Percentiles rank a stretch among this genome's conserved stretches.
Conservation (phyloP, 2,888 invertebrate genomes). For the Dysmachus trigonus region DNA sequence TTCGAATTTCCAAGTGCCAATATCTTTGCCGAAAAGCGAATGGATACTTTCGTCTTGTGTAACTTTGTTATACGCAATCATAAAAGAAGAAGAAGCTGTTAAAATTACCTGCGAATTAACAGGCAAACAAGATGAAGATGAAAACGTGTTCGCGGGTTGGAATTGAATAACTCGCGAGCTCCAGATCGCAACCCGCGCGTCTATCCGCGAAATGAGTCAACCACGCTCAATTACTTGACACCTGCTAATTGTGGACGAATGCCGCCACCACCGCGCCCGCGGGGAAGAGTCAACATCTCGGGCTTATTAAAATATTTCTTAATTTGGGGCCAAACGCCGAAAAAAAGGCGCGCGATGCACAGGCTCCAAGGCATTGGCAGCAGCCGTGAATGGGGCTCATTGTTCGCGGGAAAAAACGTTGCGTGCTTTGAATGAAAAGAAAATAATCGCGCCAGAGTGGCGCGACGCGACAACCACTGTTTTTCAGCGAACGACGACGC, state of each 20-base stretch:
- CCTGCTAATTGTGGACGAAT: neutral
- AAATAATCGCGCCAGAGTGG: neutral
- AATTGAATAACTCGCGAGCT: neutral
- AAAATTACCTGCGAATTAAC: neutral
- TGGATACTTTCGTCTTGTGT: neutral
- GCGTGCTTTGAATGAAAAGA: conserved; percentile 10
- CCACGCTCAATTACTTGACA: conserved; percentile 29
- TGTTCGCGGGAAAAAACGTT: neutral
- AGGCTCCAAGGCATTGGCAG: neutral
- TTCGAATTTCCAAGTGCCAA: neutral
- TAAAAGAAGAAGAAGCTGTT: neutral
- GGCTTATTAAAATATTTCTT: conserved; percentile 3
- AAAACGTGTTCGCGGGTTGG: neutral
- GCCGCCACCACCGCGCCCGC: neutral
- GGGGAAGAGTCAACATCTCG: neutral
- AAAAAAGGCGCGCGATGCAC: neutral
- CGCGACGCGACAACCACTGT: neutral
- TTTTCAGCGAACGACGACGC: neutral
- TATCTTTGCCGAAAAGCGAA: neutral
- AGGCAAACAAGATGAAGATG: conserved; percentile 1
- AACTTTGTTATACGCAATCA: neutral
- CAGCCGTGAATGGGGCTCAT: neutral
- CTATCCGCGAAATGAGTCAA: neutral
- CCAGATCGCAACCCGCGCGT: neutral
- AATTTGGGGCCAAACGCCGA: neutral